These are phyloP conservation scores for Nesogale talazaci DNA, from an alignment of 2,113 vertebrate genomes.

Conservation along the genomic window DNA sequence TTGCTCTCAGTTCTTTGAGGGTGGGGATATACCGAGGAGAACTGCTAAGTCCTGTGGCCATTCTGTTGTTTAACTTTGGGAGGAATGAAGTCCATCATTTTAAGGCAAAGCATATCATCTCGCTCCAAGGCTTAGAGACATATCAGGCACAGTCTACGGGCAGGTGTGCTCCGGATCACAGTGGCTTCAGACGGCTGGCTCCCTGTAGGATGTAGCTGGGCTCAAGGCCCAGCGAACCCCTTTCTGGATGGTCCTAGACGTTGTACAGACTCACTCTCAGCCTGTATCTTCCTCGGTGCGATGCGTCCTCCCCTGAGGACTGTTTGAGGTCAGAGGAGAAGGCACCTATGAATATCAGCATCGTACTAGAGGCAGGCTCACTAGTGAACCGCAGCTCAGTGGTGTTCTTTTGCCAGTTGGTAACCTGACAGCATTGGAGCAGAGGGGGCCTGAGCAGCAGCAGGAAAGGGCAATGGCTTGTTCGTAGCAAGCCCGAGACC, in stretches of 20 bases:
- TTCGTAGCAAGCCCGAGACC: neutral
- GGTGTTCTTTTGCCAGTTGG: fast-evolving
- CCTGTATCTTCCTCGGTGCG: neutral
- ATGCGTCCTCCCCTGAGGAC: fast-evolving
- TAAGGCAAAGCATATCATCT: fast-evolving
- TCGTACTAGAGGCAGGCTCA: fast-evolving
- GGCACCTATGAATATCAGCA: fast-evolving
- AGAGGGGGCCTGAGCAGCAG: neutral
- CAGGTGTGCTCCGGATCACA: fast-evolving
- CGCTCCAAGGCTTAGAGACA: neutral
- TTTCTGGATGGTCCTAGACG: too few species aligned
- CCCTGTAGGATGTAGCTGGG: neutral
- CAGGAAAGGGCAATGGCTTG: neutral
- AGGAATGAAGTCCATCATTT: neutral
- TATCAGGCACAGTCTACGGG: fast-evolving
- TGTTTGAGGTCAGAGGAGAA: neutral
- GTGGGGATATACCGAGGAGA: neutral
- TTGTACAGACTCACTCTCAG: fast-evolving
- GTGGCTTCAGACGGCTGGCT: fast-evolving
- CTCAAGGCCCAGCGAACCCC: neutral
- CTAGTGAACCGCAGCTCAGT: fast-evolving
- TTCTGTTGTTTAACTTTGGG: neutral
- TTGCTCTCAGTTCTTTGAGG: neutral
- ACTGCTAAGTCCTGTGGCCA: neutral
- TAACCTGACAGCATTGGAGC: neutral